These are phyloP conservation scores for Xyrauchen texanus DNA, from an alignment of 2,113 vertebrate genomes.

Conservation along the genomic window DNA sequence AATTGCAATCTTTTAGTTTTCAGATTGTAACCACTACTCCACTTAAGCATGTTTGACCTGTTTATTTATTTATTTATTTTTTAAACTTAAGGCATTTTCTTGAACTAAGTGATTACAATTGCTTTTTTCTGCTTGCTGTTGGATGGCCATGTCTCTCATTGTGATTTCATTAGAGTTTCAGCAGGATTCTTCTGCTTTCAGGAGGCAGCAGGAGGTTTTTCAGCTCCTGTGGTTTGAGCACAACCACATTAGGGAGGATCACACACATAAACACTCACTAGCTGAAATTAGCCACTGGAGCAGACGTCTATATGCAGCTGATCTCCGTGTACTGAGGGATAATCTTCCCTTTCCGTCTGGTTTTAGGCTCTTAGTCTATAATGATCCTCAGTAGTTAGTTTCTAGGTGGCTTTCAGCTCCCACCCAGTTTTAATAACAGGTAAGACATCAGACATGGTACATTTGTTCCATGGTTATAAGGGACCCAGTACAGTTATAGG, in stretches of 20 bases:
- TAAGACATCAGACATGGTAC: neutral
- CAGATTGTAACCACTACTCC: too few species aligned
- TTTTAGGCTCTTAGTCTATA: conserved; percentile 5
- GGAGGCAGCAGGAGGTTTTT: neutral
- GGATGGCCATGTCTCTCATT: neutral
- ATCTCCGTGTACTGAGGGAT: conserved; percentile 42
- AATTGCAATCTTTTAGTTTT: too few species aligned
- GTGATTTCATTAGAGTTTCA: neutral
- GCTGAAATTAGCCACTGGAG: conserved; percentile 40
- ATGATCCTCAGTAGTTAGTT: conserved; percentile 39
- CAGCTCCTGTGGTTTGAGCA: conserved; percentile 20
- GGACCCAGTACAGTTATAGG: too few species aligned
- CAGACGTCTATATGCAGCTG: conserved; percentile 42
- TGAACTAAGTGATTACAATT: neutral
- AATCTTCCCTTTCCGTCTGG: conserved; percentile 41
- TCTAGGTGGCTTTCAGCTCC: conserved; percentile 44
- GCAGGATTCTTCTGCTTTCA: neutral
- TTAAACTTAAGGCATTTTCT: neutral
- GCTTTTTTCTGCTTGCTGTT: neutral
- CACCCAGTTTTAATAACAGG: conserved; percentile 47
- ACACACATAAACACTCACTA: conserved; percentile 38
- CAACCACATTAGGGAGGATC: conserved; percentile 44
- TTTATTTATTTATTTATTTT: too few species aligned
- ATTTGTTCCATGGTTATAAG: too few species aligned
- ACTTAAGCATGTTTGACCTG: neutral